phyloP scores from a whole-genome alignment of 2,797 vertebrate genomes.

The Sebastes baramenuke region DNA sequence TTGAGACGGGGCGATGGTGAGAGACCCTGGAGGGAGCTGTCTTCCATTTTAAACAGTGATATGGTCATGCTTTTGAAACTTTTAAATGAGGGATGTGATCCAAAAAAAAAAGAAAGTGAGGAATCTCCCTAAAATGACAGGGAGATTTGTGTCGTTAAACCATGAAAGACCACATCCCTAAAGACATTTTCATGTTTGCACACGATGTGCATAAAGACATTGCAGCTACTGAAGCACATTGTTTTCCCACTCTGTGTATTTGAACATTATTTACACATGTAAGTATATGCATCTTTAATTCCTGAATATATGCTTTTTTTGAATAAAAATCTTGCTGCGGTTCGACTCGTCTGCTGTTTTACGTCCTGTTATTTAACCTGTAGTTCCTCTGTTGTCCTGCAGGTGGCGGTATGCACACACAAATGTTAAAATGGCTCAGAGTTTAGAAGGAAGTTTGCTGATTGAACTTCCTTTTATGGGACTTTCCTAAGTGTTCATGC shows the following conservation, averaged over 20 bases:
- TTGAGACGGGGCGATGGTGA: background rate
- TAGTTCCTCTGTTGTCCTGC: slow-evolving; percentile 26
- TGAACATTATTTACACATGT: slow-evolving; percentile 76
- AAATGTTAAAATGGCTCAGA: background rate
- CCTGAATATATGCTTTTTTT: slow-evolving; percentile 74
- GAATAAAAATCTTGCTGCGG: slow-evolving; percentile 74
- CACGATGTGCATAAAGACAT: slow-evolving; percentile 36
- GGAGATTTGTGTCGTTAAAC: slow-evolving; percentile 12
- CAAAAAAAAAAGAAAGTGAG: background rate
- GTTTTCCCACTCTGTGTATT: slow-evolving; percentile 70
- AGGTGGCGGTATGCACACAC: slow-evolving; percentile 45
- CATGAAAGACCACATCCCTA: slow-evolving; percentile 3
- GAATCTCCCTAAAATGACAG: background rate
- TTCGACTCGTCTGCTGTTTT: slow-evolving; percentile 31
- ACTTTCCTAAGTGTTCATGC: background rate
- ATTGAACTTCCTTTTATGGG: background rate
- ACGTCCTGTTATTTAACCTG: background rate
- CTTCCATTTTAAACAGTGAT: slow-evolving; percentile 60
- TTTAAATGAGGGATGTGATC: slow-evolving; percentile 13
- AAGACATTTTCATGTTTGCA: slow-evolving; percentile 56
- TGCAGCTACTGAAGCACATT: slow-evolving; percentile 64
- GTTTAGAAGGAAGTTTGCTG: background rate
- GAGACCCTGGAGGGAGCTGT: slow-evolving; percentile 24
- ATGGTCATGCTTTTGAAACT: slow-evolving; percentile 20
- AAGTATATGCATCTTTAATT: slow-evolving; percentile 79